These are phyloP conservation scores for Gallinago stenura DNA, from an alignment of 2,797 vertebrate genomes.

Conservation along the genomic window DNA sequence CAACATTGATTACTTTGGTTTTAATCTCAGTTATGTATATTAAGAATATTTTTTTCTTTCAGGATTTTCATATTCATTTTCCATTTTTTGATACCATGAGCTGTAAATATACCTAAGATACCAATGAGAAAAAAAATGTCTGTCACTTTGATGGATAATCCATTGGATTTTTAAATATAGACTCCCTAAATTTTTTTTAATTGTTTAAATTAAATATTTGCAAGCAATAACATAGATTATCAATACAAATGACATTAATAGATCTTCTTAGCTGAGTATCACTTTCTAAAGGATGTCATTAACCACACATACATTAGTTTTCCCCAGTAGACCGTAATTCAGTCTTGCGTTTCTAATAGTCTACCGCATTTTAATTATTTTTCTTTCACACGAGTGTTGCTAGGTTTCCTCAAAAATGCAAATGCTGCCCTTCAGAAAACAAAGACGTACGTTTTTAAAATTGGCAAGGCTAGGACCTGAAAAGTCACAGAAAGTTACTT, in stretches of 20 bases:
- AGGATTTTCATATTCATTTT: not conserved
- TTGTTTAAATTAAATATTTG: not conserved
- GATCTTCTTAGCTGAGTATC: not conserved
- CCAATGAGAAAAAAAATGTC: not conserved
- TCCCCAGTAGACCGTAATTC: not conserved
- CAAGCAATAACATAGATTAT: not conserved
- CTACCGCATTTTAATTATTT: not conserved
- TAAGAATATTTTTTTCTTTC: not conserved
- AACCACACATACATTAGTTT: not conserved
- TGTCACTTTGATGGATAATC: not conserved
- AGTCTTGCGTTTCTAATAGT: not conserved
- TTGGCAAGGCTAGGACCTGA: not conserved
- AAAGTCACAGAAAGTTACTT: not conserved
- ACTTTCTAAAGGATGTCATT: conserved; percentile 13
- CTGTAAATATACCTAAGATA: not conserved
- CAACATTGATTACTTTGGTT: not conserved
- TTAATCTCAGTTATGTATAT: not conserved
- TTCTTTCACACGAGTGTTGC: not conserved
- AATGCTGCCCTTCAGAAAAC: not conserved
- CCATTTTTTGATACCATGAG: not conserved
- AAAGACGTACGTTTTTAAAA: not conserved
- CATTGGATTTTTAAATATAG: not conserved
- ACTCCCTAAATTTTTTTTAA: not conserved
- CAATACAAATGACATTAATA: not conserved
- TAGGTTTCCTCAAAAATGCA: conserved; percentile 10